Evolutionary conservation across 2,113 vertebrate species (phyloP), one percentile per base, ranked within the genome.

Genomic region (Calidris pygmaea): DNA sequence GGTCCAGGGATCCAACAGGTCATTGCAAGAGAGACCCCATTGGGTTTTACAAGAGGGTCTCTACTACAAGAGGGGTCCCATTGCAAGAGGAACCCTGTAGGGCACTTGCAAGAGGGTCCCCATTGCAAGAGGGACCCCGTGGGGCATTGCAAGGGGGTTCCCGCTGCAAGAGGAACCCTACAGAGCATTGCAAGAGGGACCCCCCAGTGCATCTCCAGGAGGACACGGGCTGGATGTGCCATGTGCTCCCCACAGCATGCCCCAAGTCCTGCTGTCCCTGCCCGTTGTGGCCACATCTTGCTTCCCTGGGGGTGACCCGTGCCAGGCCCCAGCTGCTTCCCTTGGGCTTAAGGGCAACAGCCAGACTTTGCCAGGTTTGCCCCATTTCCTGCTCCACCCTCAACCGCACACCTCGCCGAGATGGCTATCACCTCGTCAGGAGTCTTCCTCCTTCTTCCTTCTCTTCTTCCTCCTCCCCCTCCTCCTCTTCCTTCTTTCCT

Each of bases 281-380:
- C 34, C 37, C 1, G 0, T 7, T 20, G n/a, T 67, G 65, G 17
- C 43, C 8, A 1, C 3, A 1, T 13, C 27, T 60, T n/a, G 2
- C 35, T 30, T 52, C n/a, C 43, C 37, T 0, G 1, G 37, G 34
- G 68, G 11, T 59, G 50, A 19, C 45, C 52, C 0, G 1, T 45
- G 35, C 55, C 53, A 24, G 34, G 68, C 29, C 10, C 1, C 0
- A 2, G 63, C 32, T 50, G 41, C 21, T 11, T 63, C 29, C 27
- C 43, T 5, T 2, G 34, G 17, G 50, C 34, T 70, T 73, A 21
- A 35, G 56, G 67, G 27, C 41, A 47, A 24, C 5, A 67, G 34
- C 24, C 1, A 0, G 13, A 34, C 43, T 82, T 45, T 32, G 70
- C 48, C 52, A 67, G 37, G 15, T 68, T 63, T 19, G 0, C 56